These are phyloP conservation scores for Zaprionus capensis DNA, from an alignment of 1,140 invertebrate species.

Conservation along the genomic window DNA sequence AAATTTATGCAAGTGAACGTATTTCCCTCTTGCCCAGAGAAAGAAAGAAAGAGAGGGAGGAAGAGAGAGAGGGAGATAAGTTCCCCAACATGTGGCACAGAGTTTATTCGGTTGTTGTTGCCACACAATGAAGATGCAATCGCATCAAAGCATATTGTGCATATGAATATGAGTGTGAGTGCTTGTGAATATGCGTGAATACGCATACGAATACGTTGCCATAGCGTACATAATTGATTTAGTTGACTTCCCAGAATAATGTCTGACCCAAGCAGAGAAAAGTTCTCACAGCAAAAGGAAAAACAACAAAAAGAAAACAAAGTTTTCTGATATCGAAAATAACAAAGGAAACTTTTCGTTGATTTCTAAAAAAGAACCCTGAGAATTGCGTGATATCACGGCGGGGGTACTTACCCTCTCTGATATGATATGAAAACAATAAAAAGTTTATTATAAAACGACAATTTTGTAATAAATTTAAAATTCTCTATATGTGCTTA, in stretches of 20 bases:
- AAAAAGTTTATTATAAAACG: not conserved
- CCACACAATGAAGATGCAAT: constrained; percentile 12
- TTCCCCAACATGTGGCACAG: constrained; percentile 41
- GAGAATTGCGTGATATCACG: not conserved
- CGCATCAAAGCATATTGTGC: constrained; percentile 12
- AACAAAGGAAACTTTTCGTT: not conserved
- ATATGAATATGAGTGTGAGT: not conserved
- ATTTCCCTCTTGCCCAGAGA: constrained; percentile 54
- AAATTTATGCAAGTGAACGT: constrained; percentile 74
- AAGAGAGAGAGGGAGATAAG: constrained; percentile 5
- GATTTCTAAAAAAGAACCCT: not conserved
- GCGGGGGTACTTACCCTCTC: not conserved
- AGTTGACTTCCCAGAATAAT: constrained; percentile 11
- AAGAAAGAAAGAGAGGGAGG: not conserved
- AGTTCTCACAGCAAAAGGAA: not conserved
- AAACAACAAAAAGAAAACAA: not conserved
- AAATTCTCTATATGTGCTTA: not conserved
- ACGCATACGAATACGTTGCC: not conserved
- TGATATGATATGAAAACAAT: not conserved
- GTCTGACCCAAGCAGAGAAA: not conserved
- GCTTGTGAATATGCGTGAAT: not conserved
- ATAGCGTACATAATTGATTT: constrained; percentile 24
- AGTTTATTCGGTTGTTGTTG: constrained; percentile 14
- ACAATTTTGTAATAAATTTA: constrained; percentile 2
- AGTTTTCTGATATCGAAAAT: not conserved